These are phyloP conservation scores for Cnemophilus loriae DNA, from an alignment of 2,113 vertebrate genomes.

Conservation along the genomic window DNA sequence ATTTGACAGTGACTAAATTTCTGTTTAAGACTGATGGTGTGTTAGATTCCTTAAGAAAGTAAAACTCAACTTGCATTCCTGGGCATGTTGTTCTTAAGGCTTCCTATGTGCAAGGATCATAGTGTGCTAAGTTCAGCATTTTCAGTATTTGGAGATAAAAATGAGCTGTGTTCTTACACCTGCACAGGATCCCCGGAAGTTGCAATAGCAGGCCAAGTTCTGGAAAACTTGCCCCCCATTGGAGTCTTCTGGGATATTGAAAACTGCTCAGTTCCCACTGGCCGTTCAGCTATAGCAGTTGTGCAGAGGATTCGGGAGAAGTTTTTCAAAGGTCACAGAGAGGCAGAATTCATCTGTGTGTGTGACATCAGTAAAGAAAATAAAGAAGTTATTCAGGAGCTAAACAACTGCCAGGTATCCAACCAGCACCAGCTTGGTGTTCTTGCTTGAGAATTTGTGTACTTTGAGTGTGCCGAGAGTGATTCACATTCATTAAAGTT, in stretches of 20 bases:
- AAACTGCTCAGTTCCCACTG: conserved; percentile 92
- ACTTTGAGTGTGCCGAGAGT: background rate
- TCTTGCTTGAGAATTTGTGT: background rate
- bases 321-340: conserved; percentile 94
- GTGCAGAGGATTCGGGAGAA: conserved; percentile 90
- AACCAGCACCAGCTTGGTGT: background rate
- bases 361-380: conserved; percentile 98
- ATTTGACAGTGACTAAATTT: background rate
- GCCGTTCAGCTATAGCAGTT: conserved; percentile 89
- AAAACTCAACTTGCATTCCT: background rate
- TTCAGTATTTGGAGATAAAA: background rate
- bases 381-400: conserved; percentile 97
- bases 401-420: conserved; percentile 97
- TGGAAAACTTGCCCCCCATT: conserved; percentile 91
- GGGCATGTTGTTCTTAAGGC: background rate
- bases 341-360: conserved; percentile 98
- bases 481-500: background rate
- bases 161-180: background rate
- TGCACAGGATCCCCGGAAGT: conserved; percentile 83
- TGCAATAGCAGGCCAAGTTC: conserved; percentile 68
- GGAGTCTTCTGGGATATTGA: conserved; percentile 99
- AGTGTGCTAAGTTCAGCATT: background rate
- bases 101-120: background rate
- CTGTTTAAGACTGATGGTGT: background rate
- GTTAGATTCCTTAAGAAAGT: background rate